Conservation (phyloP, 64 coral and sea anemone species). For the Orbicella faveolata region DNA sequence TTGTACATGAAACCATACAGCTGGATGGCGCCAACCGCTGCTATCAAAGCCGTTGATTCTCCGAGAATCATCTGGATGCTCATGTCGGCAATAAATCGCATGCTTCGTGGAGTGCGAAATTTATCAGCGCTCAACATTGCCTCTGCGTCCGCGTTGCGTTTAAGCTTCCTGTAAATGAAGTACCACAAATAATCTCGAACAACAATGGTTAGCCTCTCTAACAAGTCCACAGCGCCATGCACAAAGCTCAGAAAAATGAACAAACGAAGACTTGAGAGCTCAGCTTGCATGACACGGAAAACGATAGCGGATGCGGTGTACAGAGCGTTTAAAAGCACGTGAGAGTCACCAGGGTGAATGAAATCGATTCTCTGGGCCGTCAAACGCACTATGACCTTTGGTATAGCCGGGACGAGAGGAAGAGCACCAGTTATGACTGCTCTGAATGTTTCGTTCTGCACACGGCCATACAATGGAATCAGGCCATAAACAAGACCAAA, state of each 20-base stretch:
- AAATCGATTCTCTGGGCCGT: constrained; percentile 63
- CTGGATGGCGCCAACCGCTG: constrained; percentile 64
- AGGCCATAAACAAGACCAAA: constrained; percentile 40
- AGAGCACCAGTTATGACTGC: constrained; percentile 27
- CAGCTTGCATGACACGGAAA: constrained; percentile 70
- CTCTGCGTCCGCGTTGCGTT: background rate
- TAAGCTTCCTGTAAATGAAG: constrained; percentile 62
- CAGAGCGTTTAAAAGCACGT: constrained; percentile 30
- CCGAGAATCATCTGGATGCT: constrained; percentile 70
- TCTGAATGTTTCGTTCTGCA: constrained; percentile 16
- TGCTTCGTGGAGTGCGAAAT: constrained; percentile 65
- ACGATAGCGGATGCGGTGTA: constrained; percentile 54
- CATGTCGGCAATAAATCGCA: constrained; percentile 67
- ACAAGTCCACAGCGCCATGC: constrained; percentile 55
- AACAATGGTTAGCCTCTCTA: constrained; percentile 62
- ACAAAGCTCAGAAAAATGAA: constrained; percentile 64
- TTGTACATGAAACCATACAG: constrained; percentile 60
- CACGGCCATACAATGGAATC: constrained; percentile 39
- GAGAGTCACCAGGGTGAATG: constrained; percentile 21
- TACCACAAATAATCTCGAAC: constrained; percentile 67
- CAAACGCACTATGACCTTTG: constrained; percentile 51
- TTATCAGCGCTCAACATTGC: constrained; percentile 12
- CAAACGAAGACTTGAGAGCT: constrained; percentile 55
- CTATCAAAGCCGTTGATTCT: constrained; percentile 58
- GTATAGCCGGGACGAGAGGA: constrained; percentile 41